Percentiles rank a stretch among this genome's conserved stretches.
These are phyloP conservation scores for Aphelenchoides bicaudatus DNA, from an alignment of 2,888 invertebrate genomes.

Conservation along the genomic window DNA sequence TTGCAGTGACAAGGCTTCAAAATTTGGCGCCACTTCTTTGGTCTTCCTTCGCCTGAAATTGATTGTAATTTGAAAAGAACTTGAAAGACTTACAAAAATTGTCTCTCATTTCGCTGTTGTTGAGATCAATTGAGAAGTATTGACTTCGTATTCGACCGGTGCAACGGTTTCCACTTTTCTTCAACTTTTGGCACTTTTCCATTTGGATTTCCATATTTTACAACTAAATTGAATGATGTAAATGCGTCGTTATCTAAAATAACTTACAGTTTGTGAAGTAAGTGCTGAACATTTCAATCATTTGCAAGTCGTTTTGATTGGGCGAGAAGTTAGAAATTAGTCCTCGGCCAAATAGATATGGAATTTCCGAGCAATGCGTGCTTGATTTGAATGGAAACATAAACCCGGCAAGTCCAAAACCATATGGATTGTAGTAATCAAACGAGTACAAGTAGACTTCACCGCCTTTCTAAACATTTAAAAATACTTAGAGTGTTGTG, in stretches of 20 bases:
- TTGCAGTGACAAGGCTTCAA: slow-evolving; percentile 11
- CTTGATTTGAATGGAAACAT: slow-evolving; percentile 44
- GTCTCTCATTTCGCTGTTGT: slow-evolving; percentile 19
- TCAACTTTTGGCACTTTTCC: background rate
- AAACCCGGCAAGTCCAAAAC: slow-evolving; percentile 42
- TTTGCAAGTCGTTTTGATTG: slow-evolving; percentile 36
- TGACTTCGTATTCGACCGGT: too few relatives aligned
- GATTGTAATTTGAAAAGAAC: too few relatives aligned
- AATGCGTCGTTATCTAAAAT: slow-evolving; percentile 1
- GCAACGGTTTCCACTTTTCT: too few relatives aligned
- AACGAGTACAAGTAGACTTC: slow-evolving; percentile 44
- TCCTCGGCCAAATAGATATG: slow-evolving; percentile 45
- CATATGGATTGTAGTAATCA: slow-evolving; percentile 42
- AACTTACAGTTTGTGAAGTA: slow-evolving; percentile 43
- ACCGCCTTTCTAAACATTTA: slow-evolving; percentile 7
- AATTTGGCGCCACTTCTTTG: slow-evolving; percentile 12
- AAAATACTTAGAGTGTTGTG: too few relatives aligned
- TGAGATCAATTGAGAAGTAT: slow-evolving; percentile 25
- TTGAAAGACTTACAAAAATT: too few relatives aligned
- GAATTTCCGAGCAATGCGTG: slow-evolving; percentile 50
- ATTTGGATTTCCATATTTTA: background rate
- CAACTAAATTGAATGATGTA: background rate
- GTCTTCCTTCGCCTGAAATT: slow-evolving; percentile 5
- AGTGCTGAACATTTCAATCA: slow-evolving; percentile 41
- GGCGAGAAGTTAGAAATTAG: slow-evolving; percentile 39